These are phyloP conservation scores for Crotalus horridus DNA, from an alignment of 2,113 vertebrate genomes.

Conservation along the genomic window DNA sequence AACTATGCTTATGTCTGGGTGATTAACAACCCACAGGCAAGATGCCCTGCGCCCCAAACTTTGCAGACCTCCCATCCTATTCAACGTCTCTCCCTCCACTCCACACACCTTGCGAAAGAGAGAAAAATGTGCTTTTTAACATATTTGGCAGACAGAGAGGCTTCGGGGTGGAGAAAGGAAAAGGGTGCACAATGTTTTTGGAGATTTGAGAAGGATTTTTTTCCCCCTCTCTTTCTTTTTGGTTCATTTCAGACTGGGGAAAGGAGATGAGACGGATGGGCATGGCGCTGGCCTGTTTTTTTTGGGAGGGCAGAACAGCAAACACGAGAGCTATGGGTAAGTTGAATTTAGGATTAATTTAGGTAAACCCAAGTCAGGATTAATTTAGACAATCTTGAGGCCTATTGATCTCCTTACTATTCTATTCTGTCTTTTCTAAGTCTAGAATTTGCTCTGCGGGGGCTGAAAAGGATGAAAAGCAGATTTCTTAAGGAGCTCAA, in stretches of 20 bases:
- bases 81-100: neutral
- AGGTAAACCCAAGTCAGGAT: neutral
- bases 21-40: slow-evolving; percentile 41
- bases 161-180: neutral
- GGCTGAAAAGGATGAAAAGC: neutral
- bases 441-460: neutral
- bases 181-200: neutral
- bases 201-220: neutral
- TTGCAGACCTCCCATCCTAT: slow-evolving; percentile 15
- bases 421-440: neutral
- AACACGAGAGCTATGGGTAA: neutral
- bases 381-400: neutral
- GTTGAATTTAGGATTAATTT: neutral
- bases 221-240: neutral
- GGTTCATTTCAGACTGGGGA: neutral
- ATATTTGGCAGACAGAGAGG: slow-evolving; percentile 43
- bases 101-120: slow-evolving; percentile 12
- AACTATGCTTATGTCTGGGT: slow-evolving; percentile 30
- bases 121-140: slow-evolving; percentile 45
- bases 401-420: neutral
- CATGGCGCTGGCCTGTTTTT: neutral
- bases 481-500: neutral
- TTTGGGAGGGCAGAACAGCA: neutral
- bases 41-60: slow-evolving; percentile 9
- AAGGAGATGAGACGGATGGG: neutral